Evolutionary conservation across 2,797 vertebrate genomes (phyloP), one percentile per base, ranked within the genome.

Genomic region (Natrix natrix): DNA sequence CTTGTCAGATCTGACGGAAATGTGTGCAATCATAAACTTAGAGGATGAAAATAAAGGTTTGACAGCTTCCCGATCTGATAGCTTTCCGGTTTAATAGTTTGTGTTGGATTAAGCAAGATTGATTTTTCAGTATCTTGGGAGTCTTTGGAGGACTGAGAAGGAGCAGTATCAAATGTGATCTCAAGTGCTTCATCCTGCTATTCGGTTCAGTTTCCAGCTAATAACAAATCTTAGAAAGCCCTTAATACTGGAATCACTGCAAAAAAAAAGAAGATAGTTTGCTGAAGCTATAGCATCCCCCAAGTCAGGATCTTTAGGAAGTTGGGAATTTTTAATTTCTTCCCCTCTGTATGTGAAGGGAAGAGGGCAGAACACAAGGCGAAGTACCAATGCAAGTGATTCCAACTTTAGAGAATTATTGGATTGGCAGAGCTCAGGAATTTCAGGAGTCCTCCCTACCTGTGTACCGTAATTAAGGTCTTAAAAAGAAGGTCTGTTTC

Each of bases 31-130:
- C 91, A 98, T 99, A 96, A 98, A 97, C 56, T 96, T 99, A 97
- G 99, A 99, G 93, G 99, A 99, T 96, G 99, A 99, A 97, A 99
- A 98, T 92, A 99, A 99, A 99, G 99, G 99, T 99, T 97, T 78
- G 94, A 86, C 88, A 91, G 88, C 94, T 93, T 90, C 90, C 61
- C 5, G 0, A 43, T 78, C 24, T 86, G 24, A 91, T 59, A 32
- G 48, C 37, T 93, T 94, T 89, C 14, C 5, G 89, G 13, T 57
- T 57, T 2, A 87, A 74, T 14, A 54, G 37, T 78, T 74, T 14
- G 22, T 1, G 14, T 5, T 88, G 5, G 66, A 88, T 17, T 32
- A 74, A 10, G 1, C 26, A 8, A 86, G 20, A 32, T 3, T 28
- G 13, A 26, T 12, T 22, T 26, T 28, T 60, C 13, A 69, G 10